phyloP scores from a whole-genome alignment of 2,888 invertebrate genomes.

The Tetragnatha montana region DNA sequence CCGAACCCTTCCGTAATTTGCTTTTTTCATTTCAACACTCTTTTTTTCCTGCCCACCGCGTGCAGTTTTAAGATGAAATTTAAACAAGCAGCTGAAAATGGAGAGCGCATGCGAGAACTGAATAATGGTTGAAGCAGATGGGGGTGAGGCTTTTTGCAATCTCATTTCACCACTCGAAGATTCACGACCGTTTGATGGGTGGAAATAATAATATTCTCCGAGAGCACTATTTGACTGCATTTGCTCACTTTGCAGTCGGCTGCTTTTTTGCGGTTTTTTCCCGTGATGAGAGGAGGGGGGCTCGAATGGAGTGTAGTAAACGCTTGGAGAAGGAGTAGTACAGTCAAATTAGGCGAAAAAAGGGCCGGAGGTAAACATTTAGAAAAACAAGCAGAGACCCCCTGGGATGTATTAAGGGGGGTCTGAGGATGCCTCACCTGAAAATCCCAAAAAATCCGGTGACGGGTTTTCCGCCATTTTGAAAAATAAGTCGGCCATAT shows the following conservation, averaged over 20 bases:
- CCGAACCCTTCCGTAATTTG: slow-evolving; percentile 25
- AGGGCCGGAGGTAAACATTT: too few species aligned
- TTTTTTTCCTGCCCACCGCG: slow-evolving; percentile 18
- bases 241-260: slow-evolving; percentile 12
- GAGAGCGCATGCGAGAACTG: slow-evolving; percentile 49
- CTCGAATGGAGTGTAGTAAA: too few species aligned
- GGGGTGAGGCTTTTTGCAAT: slow-evolving; percentile 33
- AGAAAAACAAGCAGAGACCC: too few species aligned
- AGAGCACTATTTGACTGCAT: slow-evolving; percentile 31
- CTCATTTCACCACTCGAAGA: slow-evolving; percentile 50
- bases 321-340: too few species aligned
- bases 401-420: too few species aligned
- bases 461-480: too few species aligned
- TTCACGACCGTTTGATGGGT: slow-evolving; percentile 43
- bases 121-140: slow-evolving; percentile 25
- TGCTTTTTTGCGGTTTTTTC: slow-evolving; percentile 4
- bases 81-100: slow-evolving; percentile 64
- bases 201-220: slow-evolving; percentile 28
- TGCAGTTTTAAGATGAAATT: slow-evolving; percentile 46
- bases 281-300: not conserved
- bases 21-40: slow-evolving; percentile 23
- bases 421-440: too few species aligned
- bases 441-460: too few species aligned
- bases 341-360: too few species aligned
- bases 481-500: too few species aligned